Base-by-base conservation (phyloP, 2,113 vertebrate genomes). In the Setophaga coronata region DNA sequence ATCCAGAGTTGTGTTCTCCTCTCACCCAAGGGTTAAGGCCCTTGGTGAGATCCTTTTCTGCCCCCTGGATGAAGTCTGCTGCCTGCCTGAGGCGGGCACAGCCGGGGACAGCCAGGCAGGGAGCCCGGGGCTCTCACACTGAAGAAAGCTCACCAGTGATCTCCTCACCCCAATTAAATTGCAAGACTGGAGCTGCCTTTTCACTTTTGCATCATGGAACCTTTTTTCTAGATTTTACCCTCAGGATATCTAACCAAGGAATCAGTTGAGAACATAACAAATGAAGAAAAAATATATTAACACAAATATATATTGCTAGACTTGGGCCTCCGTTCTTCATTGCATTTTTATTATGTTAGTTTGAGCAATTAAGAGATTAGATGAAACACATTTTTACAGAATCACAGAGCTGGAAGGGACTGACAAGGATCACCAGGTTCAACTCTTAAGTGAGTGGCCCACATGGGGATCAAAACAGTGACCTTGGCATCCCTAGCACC, bases 1-100 rank as follows among this genome's bases (percentile, higher is more conserved):
- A 61, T 23, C 12, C 6, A 29, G 47, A 80, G 38, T 9, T n/a
- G 4, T n/a, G 28, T 8, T 73, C 50, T 62, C 5, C 8, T 62
- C 57, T 47, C 53, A 33, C 5, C 36, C 36, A 36, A 36, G 51
- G 38, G 57, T 31, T 14, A 16, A 86, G 26, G 18, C 28, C 9
- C 67, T 42, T 33, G 15, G 24, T 9, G 47, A 47, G 45, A 23
- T 18, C 26, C 24, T 38, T n/a, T 50, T 43, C 47, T 28, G 25
- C 20, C 10, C 7, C 5, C 40, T 28, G 33, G 8, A 16, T 7
- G 10, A 69, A 69, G 10, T 7, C n/a, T 34, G 0, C 15, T 34
- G 17, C 25, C 50, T 3, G 4, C 33, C 29, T 34, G 65, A 43
- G 18, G 23, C 1, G 36, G 54, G 9, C 2, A 3, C 8, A 54